A percentile compares a stretch with the other conserved stretches of the same genome.
Conservation (phyloP, 2,797 vertebrate species). For the Neomorphus geoffroyi region DNA sequence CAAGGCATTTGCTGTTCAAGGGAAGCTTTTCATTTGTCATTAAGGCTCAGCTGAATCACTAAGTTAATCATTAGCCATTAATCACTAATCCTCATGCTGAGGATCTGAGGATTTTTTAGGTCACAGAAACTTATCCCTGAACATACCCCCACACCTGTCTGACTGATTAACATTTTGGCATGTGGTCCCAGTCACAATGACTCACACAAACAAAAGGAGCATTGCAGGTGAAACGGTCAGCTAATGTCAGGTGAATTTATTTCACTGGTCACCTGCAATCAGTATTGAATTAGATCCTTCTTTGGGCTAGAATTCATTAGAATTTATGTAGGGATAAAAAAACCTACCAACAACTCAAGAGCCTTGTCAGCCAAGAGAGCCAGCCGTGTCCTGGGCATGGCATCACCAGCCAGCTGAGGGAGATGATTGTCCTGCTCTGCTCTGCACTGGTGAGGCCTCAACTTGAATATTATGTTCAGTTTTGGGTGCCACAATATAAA, state of each 20-base stretch:
- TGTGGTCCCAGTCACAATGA: rapidly evolving
- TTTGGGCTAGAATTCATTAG: background rate
- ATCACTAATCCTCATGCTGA: background rate
- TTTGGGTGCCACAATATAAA: too few species aligned
- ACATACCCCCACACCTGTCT: background rate
- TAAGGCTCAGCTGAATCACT: background rate
- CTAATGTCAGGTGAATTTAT: background rate
- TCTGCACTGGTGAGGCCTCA: too few species aligned
- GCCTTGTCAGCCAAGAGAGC: too few species aligned
- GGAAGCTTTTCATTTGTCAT: background rate
- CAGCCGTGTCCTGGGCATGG: too few species aligned
- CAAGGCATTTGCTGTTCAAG: background rate
- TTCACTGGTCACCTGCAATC: background rate
- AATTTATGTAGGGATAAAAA: background rate
- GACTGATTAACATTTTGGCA: background rate
- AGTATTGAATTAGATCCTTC: background rate
- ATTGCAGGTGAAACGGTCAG: background rate
- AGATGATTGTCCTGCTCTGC: too few species aligned
- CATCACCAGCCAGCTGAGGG: too few species aligned
- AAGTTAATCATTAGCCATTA: slow-evolving; percentile 41
- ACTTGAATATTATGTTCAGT: too few species aligned
- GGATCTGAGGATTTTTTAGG: background rate
- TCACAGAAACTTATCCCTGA: background rate
- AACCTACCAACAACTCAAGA: background rate
- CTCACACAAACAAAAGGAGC: background rate